Evolutionary conservation across 2,888 invertebrate species (phyloP).

Genomic region (Megamerina dolium): DNA sequence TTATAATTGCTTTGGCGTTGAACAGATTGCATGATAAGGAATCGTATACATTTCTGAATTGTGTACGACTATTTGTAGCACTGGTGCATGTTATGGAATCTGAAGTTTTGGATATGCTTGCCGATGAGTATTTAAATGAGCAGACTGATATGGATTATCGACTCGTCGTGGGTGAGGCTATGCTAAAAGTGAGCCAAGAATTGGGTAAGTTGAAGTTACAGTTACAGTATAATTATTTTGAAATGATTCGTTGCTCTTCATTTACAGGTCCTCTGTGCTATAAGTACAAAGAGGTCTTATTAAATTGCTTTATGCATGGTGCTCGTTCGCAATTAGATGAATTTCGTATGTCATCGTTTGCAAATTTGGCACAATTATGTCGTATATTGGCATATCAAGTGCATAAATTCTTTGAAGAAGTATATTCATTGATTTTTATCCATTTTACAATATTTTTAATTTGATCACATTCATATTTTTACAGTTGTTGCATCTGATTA

Average conservation of each 20-base stretch:
- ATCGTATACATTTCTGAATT: slow-evolving; percentile 47
- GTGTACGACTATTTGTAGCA: slow-evolving; percentile 41
- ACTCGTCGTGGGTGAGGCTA: slow-evolving; percentile 45
- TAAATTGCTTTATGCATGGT: slow-evolving; percentile 44
- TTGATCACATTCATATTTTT: slow-evolving; percentile 1
- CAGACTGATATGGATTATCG: slow-evolving; percentile 37
- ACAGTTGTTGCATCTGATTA: slow-evolving; percentile 32
- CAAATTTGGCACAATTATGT: slow-evolving; percentile 44
- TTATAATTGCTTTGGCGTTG: slow-evolving; percentile 41
- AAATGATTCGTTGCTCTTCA: neutral
- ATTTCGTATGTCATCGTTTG: slow-evolving; percentile 44
- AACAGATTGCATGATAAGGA: slow-evolving; percentile 39
- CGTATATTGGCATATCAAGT: slow-evolving; percentile 44
- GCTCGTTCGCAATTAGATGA: slow-evolving; percentile 36
- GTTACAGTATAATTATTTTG: neutral
- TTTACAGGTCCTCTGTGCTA: slow-evolving; percentile 39
- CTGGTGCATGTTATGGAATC: slow-evolving; percentile 39
- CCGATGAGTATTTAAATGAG: slow-evolving; percentile 42
- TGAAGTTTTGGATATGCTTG: slow-evolving; percentile 42
- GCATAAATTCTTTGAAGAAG: slow-evolving; percentile 46
- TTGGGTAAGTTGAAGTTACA: slow-evolving; percentile 30
- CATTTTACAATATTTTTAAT: neutral
- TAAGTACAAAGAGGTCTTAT: slow-evolving; percentile 39
- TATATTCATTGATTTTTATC: slow-evolving; percentile 7
- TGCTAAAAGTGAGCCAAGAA: slow-evolving; percentile 41